Evolutionary conservation across 2,888 invertebrate species (phyloP).

Genomic region (Archips xylosteana): DNA sequence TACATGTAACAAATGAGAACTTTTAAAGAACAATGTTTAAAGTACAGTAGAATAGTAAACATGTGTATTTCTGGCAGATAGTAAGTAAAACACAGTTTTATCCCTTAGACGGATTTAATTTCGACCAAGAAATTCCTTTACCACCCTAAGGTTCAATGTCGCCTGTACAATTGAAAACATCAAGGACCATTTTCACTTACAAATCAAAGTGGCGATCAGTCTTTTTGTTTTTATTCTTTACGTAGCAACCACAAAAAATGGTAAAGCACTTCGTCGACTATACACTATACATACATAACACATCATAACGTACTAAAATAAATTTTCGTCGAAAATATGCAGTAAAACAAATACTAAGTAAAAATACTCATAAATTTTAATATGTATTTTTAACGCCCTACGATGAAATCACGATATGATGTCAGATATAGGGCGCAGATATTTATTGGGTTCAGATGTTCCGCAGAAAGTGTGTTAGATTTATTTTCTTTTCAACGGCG

Average conservation of each 20-base stretch:
- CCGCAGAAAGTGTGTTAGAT: conserved; percentile 24
- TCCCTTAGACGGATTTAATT: too few relatives aligned
- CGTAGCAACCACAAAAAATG: too few relatives aligned
- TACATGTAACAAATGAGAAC: not conserved
- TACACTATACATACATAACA: too few relatives aligned
- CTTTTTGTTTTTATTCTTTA: too few relatives aligned
- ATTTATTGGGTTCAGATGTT: conserved; percentile 26
- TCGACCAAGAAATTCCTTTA: too few relatives aligned
- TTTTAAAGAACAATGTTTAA: not conserved
- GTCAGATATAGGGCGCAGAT: conserved; percentile 32
- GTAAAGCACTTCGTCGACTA: too few relatives aligned
- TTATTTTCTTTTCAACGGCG: conserved; percentile 28
- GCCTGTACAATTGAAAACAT: too few relatives aligned
- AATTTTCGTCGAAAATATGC: too few relatives aligned
- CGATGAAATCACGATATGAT: conserved; percentile 35
- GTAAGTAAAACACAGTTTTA: not conserved
- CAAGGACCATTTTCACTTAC: too few relatives aligned
- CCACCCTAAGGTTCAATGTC: too few relatives aligned
- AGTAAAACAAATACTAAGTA: conserved; percentile 7
- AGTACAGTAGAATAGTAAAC: not conserved
- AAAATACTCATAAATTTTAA: conserved; percentile 31
- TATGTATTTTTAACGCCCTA: conserved; percentile 18
- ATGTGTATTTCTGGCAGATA: not conserved
- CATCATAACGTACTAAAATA: too few relatives aligned
- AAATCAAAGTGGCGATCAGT: too few relatives aligned